Base-by-base conservation (phyloP, 2,888 invertebrate species). In the Macropis europaea region DNA sequence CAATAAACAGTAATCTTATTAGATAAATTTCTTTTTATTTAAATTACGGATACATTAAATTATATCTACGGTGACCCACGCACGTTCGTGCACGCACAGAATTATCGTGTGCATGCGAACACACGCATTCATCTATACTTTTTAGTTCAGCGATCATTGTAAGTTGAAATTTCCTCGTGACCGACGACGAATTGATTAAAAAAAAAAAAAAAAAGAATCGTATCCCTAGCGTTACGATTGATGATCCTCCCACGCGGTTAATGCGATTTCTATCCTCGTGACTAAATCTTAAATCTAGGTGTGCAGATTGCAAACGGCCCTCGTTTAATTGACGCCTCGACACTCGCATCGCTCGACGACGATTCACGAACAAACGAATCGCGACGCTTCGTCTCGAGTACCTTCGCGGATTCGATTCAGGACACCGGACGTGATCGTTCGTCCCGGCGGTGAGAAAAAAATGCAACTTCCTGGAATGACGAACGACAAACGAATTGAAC, bases 11-110 rank as follows among this genome's bases (percentile, higher is more conserved):
- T n/a, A 22, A 3, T 15, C 24, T 24, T 36, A 36, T 60, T 76
- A 73, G 62, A 61, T 63, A 74, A 76, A 81, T 67, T 79, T 77
- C 48, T 71, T 77, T 82, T 83, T 84, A 85, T 85, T 84, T 84
- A 77, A 82, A 81, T 85, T 83, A 84, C 79, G 73, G 63, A 76
- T 85, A 85, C 79, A 83, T 82, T 76, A 81, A 84, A 81, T 82
- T 82, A 74, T 70, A 68, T 59, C 68, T 81, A 82, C 53, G 71
- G 56, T 56, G 61, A 81, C 36, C 53, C 47, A 56, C 59, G 47
- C 63, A 48, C 71, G 63, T 62, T 61, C 52, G 32, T 50, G 19
- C 28, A 63, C 64, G 30, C 70, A 52, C 56, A 36, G 56, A 45
- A 60, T n/a, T 56, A 22, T 62, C 48, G 40, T 52, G 42, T 28